phyloP scores from a whole-genome alignment of 2,797 vertebrate genomes.

The Trichosurus vulpecula region DNA sequence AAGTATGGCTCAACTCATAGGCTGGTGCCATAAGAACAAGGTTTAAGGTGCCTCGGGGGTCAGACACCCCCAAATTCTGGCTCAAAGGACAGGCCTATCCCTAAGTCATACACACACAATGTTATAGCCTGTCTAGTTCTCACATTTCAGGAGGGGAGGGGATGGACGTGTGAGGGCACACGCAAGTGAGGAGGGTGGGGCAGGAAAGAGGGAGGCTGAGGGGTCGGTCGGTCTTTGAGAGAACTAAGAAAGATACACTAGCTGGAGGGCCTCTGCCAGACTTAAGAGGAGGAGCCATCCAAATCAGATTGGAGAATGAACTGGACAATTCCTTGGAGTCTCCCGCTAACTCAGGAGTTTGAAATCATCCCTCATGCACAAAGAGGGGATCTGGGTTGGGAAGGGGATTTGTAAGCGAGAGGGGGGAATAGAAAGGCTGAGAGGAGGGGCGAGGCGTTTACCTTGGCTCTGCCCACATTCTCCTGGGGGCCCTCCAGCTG shows the following conservation, averaged over 20 bases:
- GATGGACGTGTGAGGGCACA: not conserved
- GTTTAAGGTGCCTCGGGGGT: conserved; percentile 56
- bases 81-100: not conserved
- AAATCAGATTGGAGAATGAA: not conserved
- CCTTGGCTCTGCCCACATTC: conserved; percentile 89
- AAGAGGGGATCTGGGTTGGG: too few species aligned
- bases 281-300: conserved; percentile 25
- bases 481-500: conserved; percentile 83
- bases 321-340: too few species aligned
- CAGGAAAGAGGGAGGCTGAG: not conserved
- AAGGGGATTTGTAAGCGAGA: too few species aligned
- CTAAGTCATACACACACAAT: conserved; percentile 4
- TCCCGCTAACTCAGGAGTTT: not conserved
- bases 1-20: not conserved
- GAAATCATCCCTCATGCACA: not conserved
- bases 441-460: conserved; percentile 73
- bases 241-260: conserved; percentile 31
- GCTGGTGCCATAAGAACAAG: conserved; percentile 39
- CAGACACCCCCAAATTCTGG: conserved; percentile 48
- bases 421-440: not conserved
- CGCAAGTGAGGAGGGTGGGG: not conserved
- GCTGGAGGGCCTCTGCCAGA: conserved; percentile 41
- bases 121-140: conserved; percentile 29
- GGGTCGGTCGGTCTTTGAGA: not conserved
- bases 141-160: conserved; percentile 11